phyloP scores from a whole-genome alignment of 64 coral and sea anemone species.

The Catalaphyllia jardinei region DNA sequence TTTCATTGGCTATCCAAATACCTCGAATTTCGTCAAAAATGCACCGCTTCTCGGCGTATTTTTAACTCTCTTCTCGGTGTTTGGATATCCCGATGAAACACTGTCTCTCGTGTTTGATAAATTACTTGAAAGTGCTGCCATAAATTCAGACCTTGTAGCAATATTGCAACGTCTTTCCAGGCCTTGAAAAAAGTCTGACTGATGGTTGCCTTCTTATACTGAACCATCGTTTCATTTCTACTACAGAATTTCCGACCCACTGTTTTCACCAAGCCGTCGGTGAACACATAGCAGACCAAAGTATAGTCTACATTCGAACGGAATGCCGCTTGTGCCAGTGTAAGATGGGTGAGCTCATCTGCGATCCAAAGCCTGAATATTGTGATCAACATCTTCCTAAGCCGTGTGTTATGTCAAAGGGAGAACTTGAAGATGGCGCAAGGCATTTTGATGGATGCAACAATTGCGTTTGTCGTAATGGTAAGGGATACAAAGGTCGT shows the following conservation, averaged over 20 bases:
- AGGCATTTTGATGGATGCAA: slow-evolving; percentile 95
- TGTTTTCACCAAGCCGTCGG: not conserved
- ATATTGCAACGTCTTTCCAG: not conserved
- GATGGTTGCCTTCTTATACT: not conserved
- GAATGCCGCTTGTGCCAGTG: slow-evolving; percentile 82
- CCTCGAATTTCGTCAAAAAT: too few relatives aligned
- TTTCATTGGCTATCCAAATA: too few relatives aligned
- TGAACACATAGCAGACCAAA: not conserved
- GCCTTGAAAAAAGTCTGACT: not conserved
- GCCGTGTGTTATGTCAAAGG: slow-evolving; percentile 64
- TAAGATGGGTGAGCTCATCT: slow-evolving; percentile 36
- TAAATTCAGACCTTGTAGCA: too few relatives aligned
- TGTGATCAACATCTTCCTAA: slow-evolving; percentile 26
- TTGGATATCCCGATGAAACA: too few relatives aligned
- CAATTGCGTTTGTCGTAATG: slow-evolving; percentile 78
- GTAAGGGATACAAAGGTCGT: slow-evolving; percentile 28
- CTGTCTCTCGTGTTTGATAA: too few relatives aligned
- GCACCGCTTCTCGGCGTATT: too few relatives aligned
- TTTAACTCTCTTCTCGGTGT: too few relatives aligned
- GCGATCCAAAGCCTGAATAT: slow-evolving; percentile 23
- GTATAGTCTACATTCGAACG: slow-evolving; percentile 44
- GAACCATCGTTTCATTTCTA: not conserved
- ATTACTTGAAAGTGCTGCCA: too few relatives aligned
- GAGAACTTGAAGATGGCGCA: slow-evolving; percentile 47
- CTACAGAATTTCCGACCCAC: not conserved